Conservation (phyloP, 2,888 invertebrate species). For the Acleris laterana region DNA sequence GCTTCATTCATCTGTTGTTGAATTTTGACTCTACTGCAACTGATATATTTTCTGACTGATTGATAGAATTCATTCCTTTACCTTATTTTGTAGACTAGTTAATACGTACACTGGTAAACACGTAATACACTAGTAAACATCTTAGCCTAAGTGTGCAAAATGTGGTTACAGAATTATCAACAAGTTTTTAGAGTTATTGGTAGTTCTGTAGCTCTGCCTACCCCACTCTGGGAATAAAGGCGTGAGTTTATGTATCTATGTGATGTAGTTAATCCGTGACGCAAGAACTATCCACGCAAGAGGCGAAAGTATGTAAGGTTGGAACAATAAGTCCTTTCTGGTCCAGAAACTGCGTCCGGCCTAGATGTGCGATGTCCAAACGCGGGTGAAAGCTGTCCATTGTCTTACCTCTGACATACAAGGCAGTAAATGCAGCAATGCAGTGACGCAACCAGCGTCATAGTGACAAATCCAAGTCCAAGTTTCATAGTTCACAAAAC, state of each 20-base stretch:
- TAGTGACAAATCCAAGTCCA: conserved; percentile 20
- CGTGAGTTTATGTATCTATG: too few species aligned
- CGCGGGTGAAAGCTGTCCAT: conserved; percentile 63
- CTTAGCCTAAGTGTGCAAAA: too few species aligned
- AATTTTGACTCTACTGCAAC: not conserved
- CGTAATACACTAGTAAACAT: too few species aligned
- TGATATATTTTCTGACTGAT: not conserved
- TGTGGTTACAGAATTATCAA: too few species aligned
- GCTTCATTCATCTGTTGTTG: not conserved
- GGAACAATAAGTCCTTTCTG: conserved; percentile 70
- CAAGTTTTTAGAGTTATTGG: too few species aligned
- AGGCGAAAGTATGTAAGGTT: conserved; percentile 66
- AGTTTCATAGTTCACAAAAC: conserved; percentile 4
- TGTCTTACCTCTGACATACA: conserved; percentile 56
- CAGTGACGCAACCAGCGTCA: conserved; percentile 26
- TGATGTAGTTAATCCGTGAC: conserved; percentile 40
- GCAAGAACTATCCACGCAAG: conserved; percentile 41
- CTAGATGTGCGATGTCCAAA: conserved; percentile 65
- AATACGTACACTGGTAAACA: too few species aligned
- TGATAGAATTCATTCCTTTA: not conserved
- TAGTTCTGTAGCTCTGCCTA: too few species aligned
- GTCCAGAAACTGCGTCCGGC: conserved; percentile 77
- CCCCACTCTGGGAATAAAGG: too few species aligned
- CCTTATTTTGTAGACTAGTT: not conserved
- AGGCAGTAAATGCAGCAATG: conserved; percentile 39